Evolutionary conservation across 1,140 invertebrate genomes (phyloP).

Genomic region (Drosophila biarmipes): DNA sequence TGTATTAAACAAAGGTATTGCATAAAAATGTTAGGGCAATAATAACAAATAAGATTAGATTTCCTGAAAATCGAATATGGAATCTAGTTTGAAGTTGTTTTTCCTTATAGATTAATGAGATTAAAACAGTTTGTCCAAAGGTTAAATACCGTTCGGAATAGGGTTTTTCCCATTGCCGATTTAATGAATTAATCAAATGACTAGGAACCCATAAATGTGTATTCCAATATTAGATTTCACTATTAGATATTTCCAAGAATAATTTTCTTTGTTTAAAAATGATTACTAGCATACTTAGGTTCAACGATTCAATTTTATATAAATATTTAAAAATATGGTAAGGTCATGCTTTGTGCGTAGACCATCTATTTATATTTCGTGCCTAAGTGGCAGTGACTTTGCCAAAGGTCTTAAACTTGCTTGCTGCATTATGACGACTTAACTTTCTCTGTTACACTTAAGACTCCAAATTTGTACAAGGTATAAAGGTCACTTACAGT

Average conservation of each 20-base stretch:
- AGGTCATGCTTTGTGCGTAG: too few species aligned
- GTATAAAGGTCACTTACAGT: conserved; percentile 53
- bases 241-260: too few species aligned
- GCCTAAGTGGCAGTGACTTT: too few species aligned
- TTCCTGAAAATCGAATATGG: conserved; percentile 9
- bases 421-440: not conserved
- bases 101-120: conserved; percentile 3
- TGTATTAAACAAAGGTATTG: not conserved
- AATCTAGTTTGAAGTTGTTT: not conserved
- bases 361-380: too few species aligned
- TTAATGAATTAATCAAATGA: not conserved
- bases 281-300: too few species aligned
- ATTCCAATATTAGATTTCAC: too few species aligned
- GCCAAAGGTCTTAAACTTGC: too few species aligned
- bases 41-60: conserved; percentile 9
- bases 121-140: conserved; percentile 4
- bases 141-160: not conserved
- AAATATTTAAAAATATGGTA: too few species aligned
- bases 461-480: not conserved
- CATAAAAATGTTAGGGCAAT: not conserved
- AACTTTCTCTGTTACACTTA: conserved; percentile 13
- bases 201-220: too few species aligned
- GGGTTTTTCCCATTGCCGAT: conserved; percentile 8
- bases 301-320: too few species aligned
- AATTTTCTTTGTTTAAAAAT: too few species aligned